These are phyloP conservation scores for Saimiri boliviensis DNA, from an alignment of 2,113 vertebrate species.

Conservation along the genomic window DNA sequence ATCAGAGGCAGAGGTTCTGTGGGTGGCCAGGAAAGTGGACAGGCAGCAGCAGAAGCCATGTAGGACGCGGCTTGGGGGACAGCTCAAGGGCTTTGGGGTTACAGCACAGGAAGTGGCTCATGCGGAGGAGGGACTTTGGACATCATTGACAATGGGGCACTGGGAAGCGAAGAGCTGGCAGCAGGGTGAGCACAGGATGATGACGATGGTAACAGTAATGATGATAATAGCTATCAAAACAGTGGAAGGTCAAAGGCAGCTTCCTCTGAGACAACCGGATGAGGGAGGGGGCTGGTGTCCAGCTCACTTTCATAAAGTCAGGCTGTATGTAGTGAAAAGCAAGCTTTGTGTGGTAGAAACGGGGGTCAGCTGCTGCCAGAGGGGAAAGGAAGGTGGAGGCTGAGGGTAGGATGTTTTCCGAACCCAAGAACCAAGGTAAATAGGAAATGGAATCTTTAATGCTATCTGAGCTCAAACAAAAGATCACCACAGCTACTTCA, in stretches of 20 bases:
- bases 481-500: not conserved
- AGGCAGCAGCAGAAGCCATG: not conserved
- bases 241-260: conserved; percentile 40
- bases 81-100: not conserved
- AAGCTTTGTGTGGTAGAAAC: conserved; percentile 46
- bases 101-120: not conserved
- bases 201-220: not conserved
- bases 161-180: not conserved
- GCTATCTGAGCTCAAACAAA: conserved; percentile 42
- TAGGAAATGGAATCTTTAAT: conserved; percentile 59
- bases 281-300: not conserved
- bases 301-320: not conserved
- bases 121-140: not conserved
- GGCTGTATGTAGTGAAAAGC: not conserved
- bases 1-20: not conserved
- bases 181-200: conserved; percentile 40
- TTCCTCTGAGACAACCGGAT: conserved; percentile 52
- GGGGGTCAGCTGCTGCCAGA: conserved; percentile 2
- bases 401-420: conserved; percentile 62
- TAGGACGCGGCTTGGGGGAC: not conserved
- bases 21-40: not conserved
- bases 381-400: conserved; percentile 53
- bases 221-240: conserved; percentile 45
- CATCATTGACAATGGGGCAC: not conserved
- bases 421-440: conserved; percentile 67